Evolutionary conservation across 1,140 invertebrate species (phyloP), one percentile per base, ranked within the genome.

Genomic region (Cepaea nemoralis): DNA sequence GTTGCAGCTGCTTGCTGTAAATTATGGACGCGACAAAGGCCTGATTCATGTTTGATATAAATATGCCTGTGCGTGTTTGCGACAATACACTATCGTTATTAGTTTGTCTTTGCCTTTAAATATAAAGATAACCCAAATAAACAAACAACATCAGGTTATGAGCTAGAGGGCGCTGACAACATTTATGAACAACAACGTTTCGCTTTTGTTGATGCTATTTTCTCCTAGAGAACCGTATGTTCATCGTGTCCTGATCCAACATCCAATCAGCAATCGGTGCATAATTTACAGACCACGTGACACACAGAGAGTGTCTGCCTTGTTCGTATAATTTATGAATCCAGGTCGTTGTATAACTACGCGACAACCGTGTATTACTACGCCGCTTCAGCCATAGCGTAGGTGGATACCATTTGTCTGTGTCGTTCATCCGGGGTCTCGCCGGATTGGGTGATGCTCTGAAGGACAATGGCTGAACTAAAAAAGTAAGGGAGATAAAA

Each of bases 401-500:
- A 55, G 50, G 50, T 55, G 50, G 50, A 55, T 3, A 55, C 19
- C n/a, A 16, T 45, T 45, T 45, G 42, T 45, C 42, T 45, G 42
- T 45, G 50, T 55, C 50, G 19, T 55, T 55, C 50, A 55, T 55
- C 50, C 50, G 50, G 50, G 50, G 50, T 55, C 50, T 55, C 3
- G 50, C 50, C 3, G 50, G 50, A 24, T 55, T 55, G 8, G 50
- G 50, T 55, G 50, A 22, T 55, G 50, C n/a, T 22, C 50, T 5
- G 50, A 55, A 55, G 50, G 50, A 55, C 50, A 55, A 55, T 55
- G 50, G 50, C 50, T 55, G 50, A 22, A 55, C 50, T 22, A 55
- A 22, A 45, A 45, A 6, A 6, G 42, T 45, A 16, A 45, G 8
- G 8, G 42, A 45, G 42, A 24, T 22, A 19, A 55, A 22, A 2